Conservation (phyloP, 2,113 vertebrate species). For the Solea solea region DNA sequence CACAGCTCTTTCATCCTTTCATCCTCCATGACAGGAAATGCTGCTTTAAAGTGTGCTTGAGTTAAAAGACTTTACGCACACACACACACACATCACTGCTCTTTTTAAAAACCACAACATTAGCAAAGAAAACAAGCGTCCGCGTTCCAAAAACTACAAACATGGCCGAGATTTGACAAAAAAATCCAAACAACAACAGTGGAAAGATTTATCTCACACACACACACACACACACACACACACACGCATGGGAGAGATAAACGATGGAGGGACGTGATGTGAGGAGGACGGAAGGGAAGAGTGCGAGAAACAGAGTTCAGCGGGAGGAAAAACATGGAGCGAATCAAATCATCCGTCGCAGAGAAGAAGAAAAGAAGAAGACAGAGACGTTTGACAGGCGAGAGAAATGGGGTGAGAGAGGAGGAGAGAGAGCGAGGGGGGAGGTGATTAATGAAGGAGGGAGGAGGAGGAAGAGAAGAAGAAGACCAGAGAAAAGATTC, state of each 20-base stretch:
- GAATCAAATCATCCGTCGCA: constrained; percentile 15
- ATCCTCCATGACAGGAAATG: constrained; percentile 74
- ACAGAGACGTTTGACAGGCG: constrained; percentile 27
- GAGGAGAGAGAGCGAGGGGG: constrained; percentile 26
- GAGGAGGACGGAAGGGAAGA: neutral
- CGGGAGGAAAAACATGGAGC: neutral
- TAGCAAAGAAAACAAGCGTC: neutral
- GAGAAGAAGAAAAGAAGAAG: constrained; percentile 34
- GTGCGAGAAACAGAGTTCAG: neutral
- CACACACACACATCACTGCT: constrained; percentile 22
- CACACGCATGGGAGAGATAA: neutral
- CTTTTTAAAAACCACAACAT: constrained; percentile 22
- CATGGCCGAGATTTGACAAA: constrained; percentile 66
- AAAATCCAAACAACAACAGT: constrained; percentile 70
- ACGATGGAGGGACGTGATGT: neutral
- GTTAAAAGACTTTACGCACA: constrained; percentile 51
- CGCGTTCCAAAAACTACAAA: constrained; percentile 68
- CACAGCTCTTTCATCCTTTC: constrained; percentile 72
- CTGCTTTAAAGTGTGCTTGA: constrained; percentile 69
- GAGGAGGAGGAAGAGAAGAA: constrained; percentile 37
- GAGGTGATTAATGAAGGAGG: constrained; percentile 55
- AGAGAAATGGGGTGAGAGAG: constrained; percentile 23
- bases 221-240: neutral
- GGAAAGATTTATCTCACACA: constrained; percentile 35
- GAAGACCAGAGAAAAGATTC: constrained; percentile 7